A percentile compares a stretch with the other conserved stretches of the same genome.
phyloP scores from a whole-genome alignment of 2,113 vertebrate genomes.

The Acrocephalus arundinaceus region DNA sequence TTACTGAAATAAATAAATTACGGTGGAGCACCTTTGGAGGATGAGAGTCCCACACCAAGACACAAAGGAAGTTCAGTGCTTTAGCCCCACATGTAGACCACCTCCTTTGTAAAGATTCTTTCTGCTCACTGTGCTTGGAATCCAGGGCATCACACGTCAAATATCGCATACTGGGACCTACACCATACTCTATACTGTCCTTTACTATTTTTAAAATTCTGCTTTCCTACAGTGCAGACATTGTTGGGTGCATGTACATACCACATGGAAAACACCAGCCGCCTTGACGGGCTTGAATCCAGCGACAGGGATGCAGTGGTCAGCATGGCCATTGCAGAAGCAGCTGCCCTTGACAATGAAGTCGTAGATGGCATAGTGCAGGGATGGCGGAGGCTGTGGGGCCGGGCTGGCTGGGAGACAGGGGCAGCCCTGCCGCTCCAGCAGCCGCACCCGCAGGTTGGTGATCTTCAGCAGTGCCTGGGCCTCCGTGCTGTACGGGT shows the following conservation, averaged over 20 bases:
- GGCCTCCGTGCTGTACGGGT: slow-evolving; percentile 86
- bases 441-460: slow-evolving; percentile 86
- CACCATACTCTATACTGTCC: too few relatives aligned
- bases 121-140: background rate
- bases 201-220: background rate
- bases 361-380: slow-evolving; percentile 90
- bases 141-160: background rate
- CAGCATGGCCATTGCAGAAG: slow-evolving; percentile 93
- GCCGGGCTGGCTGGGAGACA: slow-evolving; percentile 70
- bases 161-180: rapidly evolving
- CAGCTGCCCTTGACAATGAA: slow-evolving; percentile 97
- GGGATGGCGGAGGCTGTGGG: slow-evolving; percentile 25
- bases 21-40: background rate
- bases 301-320: slow-evolving; percentile 82
- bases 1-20: background rate
- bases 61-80: background rate
- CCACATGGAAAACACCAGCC: slow-evolving; percentile 80
- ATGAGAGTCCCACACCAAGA: background rate
- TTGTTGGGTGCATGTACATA: slow-evolving; percentile 44
- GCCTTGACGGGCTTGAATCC: slow-evolving; percentile 80
- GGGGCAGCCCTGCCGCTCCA: slow-evolving; percentile 86
- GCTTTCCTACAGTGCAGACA: background rate
- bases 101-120: background rate
- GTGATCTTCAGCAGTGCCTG: slow-evolving; percentile 89
- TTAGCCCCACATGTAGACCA: background rate